Base-by-base conservation (phyloP, 2,888 invertebrate genomes). In the Catocala fraxini region DNA sequence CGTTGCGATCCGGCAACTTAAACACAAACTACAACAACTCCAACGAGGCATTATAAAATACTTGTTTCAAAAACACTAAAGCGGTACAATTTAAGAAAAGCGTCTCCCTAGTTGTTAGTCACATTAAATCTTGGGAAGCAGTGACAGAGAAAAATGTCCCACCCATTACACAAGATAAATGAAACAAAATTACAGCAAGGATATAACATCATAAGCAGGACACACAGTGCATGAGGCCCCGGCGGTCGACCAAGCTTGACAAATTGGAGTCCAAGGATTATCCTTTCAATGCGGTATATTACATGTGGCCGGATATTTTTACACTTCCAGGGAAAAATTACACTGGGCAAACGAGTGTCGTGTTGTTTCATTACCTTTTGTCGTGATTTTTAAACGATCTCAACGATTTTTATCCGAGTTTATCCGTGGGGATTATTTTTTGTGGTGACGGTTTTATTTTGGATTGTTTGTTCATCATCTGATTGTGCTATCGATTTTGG, bases 191-290 rank as follows among this genome's bases (percentile, higher is more conserved):
- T 69, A 69, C 68, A 49, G 63, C 46, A 62, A 71, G 63, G 63
- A 69, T 65, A 72, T 63, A 69, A 68, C 56, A 63, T 68, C 70
- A 65, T 66, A 59, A 68, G 66, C 63, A 56, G 51, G 63, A 63
- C 59, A 63, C 52, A 67, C 51, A 67, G 63, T 65, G 76, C 68
- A 70, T 78, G 71, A 79, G 66, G 72, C 62, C 73, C 68, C 76
- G 73, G 68, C 77, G 71, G 70, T 59, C 65, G 53, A 68, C 71
- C 71, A 75, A 83, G 84, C 86, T 82, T 87, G 89, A 91, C 87
- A 90, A 91, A 91, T 91, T 87, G 89, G 81, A 80, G 79, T 76
- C 73, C 74, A 73, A 67, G 86, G 89, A 89, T 90, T 87, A 90
- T 87, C 87, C 86, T 70, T 65, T 63, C 71, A 79, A 77, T 77